These are phyloP conservation scores for Kryptolebias ocellatus DNA, from an alignment of 2,797 vertebrate species.

Conservation along the genomic window DNA sequence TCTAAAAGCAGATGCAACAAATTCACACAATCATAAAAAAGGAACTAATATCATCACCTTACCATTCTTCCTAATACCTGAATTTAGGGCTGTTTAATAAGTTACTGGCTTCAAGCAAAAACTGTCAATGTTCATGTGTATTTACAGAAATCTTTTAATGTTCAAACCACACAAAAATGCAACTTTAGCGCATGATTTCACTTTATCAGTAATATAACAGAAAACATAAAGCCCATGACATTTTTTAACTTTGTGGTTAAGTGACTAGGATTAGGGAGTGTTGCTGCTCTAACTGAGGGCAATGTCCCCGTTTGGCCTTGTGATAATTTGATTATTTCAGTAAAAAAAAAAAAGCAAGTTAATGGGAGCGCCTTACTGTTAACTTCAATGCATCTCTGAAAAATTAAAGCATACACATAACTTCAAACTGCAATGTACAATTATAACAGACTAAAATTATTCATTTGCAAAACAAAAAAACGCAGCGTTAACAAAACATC, in stretches of 20 bases:
- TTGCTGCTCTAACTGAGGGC: not conserved
- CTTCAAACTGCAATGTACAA: too few relatives aligned
- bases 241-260: not conserved
- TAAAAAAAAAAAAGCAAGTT: not conserved
- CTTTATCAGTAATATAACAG: not conserved
- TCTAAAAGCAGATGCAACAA: constrained; percentile 14
- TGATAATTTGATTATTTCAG: not conserved
- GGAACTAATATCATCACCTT: not conserved
- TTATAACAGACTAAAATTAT: too few relatives aligned
- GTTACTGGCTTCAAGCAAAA: not conserved
- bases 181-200: not conserved
- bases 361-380: not conserved
- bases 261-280: not conserved
- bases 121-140: not conserved
- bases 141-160: constrained; percentile 12
- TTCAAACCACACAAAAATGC: not conserved
- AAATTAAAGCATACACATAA: too few relatives aligned
- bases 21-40: constrained; percentile 3
- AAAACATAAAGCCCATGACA: too few relatives aligned
- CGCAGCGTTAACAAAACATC: too few relatives aligned
- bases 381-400: too few relatives aligned
- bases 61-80: not conserved
- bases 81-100: not conserved
- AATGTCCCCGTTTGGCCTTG: not conserved
- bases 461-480: too few relatives aligned